These are phyloP conservation scores for Tetraneura akinire DNA, from an alignment of 1,140 invertebrate genomes.

Conservation along the genomic window DNA sequence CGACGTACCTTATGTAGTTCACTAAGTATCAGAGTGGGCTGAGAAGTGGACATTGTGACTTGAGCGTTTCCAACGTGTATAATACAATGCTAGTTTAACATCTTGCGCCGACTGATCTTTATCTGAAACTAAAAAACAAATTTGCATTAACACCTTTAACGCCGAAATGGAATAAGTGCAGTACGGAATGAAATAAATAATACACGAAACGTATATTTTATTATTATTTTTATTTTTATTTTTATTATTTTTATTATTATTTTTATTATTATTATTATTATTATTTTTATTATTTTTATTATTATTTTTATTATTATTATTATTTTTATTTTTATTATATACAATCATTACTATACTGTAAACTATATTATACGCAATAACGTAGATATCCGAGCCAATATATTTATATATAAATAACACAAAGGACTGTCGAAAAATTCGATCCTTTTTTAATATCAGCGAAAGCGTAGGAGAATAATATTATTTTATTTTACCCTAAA, in stretches of 20 bases:
- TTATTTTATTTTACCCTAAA: conserved; percentile 26
- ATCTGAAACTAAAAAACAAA: conserved; percentile 10
- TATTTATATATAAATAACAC: background rate
- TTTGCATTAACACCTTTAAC: background rate
- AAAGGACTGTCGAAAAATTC: conserved; percentile 1
- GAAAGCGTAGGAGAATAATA: background rate
- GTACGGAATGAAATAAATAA: background rate
- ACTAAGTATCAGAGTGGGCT: conserved; percentile 46
- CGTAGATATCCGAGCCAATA: background rate
- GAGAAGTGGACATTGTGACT: conserved; percentile 31
- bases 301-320: too few relatives aligned
- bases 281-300: too few relatives aligned
- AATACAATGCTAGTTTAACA: conserved; percentile 2
- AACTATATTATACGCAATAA: background rate
- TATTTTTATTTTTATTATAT: too few relatives aligned
- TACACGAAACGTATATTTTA: background rate
- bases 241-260: too few relatives aligned
- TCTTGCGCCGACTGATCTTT: background rate
- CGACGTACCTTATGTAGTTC: conserved; percentile 35
- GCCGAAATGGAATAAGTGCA: background rate
- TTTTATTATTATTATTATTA: too few relatives aligned
- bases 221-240: too few relatives aligned
- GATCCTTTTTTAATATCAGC: conserved; percentile 32
- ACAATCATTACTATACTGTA: background rate
- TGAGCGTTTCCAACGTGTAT: conserved; percentile 26